Evolutionary conservation across 2,888 invertebrate species (phyloP).

Genomic region (Lomographa bimaculata): DNA sequence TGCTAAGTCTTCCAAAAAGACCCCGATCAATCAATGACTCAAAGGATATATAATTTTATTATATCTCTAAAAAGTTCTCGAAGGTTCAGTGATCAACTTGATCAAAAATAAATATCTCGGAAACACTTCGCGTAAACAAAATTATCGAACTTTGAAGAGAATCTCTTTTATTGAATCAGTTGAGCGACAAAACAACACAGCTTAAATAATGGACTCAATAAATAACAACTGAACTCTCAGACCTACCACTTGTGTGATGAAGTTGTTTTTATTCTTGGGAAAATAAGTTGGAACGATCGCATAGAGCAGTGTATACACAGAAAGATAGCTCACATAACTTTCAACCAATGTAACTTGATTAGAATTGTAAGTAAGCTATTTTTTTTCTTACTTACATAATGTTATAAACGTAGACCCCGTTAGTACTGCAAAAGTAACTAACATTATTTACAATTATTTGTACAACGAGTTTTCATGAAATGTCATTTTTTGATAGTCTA

Average conservation of each 20-base stretch:
- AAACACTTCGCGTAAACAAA: conserved; percentile 16
- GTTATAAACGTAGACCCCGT: no score
- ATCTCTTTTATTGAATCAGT: conserved; percentile 31
- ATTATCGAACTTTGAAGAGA: conserved; percentile 17
- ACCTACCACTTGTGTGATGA: conserved; percentile 39
- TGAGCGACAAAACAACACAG: conserved; percentile 28
- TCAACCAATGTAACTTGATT: no score
- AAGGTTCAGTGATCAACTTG: not conserved
- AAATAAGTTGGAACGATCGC: conserved; percentile 24
- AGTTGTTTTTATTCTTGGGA: conserved; percentile 44
- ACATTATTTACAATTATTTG: no score
- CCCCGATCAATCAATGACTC: no score
- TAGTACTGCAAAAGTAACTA: no score
- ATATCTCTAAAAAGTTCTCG: conserved; percentile 3
- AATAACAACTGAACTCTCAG: conserved; percentile 35
- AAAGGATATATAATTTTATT: conserved; percentile 1
- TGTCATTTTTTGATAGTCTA: no score
- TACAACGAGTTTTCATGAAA: no score
- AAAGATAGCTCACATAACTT: not conserved
- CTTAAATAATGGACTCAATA: conserved; percentile 35
- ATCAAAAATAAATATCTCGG: conserved; percentile 3
- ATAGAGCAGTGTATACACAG: not conserved
- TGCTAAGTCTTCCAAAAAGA: no score
- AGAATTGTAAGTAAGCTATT: no score
- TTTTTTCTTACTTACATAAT: no score